These are phyloP conservation scores for Scarus forsteni DNA, from an alignment of 2,797 vertebrate genomes.

Conservation along the genomic window DNA sequence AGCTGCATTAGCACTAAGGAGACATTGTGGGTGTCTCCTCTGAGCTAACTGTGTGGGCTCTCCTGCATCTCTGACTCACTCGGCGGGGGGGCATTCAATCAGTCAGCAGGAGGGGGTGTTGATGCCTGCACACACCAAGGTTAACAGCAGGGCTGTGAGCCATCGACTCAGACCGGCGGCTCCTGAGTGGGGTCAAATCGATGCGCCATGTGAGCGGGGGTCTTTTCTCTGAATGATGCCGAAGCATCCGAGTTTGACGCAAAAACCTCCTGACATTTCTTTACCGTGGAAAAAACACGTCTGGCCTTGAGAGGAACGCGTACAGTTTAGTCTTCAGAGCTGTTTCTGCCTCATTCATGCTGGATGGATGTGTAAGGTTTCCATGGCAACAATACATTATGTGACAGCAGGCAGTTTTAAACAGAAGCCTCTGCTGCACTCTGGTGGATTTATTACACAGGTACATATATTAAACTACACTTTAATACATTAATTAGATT, in stretches of 20 bases:
- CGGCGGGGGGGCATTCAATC: background rate
- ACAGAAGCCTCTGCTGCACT: conserved; percentile 44
- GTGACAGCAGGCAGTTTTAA: background rate
- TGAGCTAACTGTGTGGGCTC: conserved; percentile 40
- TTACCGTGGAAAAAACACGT: background rate
- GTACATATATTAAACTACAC: background rate
- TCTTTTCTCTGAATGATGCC: background rate
- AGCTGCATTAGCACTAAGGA: conserved; percentile 9
- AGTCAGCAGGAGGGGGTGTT: background rate
- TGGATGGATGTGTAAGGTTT: conserved; percentile 27
- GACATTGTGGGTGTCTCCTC: background rate
- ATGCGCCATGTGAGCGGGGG: background rate
- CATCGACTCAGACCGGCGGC: background rate
- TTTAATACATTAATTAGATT: too few species aligned
- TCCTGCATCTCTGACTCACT: conserved; percentile 13
- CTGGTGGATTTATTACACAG: conserved; percentile 36
- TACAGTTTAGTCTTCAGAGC: background rate
- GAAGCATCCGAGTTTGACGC: background rate
- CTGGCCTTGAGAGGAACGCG: conserved; percentile 6
- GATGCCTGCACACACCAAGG: background rate
- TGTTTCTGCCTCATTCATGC: background rate
- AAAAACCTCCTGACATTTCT: background rate
- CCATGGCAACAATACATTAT: conserved; percentile 54
- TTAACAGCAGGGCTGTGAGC: conserved; percentile 24
- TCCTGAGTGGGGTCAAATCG: conserved; percentile 20